Evolutionary conservation across 2,797 vertebrate species (phyloP).

Genomic region (Argya squamiceps): DNA sequence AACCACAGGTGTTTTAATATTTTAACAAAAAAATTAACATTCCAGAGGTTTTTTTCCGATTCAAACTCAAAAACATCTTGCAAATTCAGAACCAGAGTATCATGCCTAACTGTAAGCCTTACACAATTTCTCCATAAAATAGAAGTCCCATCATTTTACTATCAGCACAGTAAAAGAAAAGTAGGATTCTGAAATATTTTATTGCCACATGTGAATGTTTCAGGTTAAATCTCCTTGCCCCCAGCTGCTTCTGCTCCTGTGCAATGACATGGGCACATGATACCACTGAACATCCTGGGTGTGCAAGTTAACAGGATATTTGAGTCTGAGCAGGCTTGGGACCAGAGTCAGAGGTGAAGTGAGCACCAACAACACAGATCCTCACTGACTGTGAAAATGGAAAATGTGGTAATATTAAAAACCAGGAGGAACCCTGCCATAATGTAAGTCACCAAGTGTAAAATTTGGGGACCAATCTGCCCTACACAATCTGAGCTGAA

Average conservation of each 20-base stretch:
- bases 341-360: slow-evolving; percentile 16
- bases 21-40: neutral
- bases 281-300: neutral
- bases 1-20: neutral
- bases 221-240: neutral
- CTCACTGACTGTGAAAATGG: neutral
- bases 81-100: neutral
- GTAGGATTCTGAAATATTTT: neutral
- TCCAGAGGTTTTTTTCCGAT: neutral
- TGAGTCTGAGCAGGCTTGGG: neutral
- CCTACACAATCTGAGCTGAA: neutral
- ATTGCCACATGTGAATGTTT: neutral
- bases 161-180: neutral
- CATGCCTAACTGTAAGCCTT: neutral
- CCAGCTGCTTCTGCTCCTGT: neutral
- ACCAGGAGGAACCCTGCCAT: neutral
- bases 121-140: neutral
- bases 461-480: neutral
- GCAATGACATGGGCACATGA: neutral
- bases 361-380: neutral
- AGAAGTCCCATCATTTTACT: neutral
- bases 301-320: slow-evolving; percentile 6
- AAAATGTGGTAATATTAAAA: neutral
- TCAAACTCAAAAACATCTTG: neutral
- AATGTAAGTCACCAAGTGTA: neutral